A percentile compares a stretch with the other conserved stretches of the same genome.
These are phyloP conservation scores for Dicrostonyx torquatus DNA, from an alignment of 2,797 vertebrate genomes.

Conservation along the genomic window DNA sequence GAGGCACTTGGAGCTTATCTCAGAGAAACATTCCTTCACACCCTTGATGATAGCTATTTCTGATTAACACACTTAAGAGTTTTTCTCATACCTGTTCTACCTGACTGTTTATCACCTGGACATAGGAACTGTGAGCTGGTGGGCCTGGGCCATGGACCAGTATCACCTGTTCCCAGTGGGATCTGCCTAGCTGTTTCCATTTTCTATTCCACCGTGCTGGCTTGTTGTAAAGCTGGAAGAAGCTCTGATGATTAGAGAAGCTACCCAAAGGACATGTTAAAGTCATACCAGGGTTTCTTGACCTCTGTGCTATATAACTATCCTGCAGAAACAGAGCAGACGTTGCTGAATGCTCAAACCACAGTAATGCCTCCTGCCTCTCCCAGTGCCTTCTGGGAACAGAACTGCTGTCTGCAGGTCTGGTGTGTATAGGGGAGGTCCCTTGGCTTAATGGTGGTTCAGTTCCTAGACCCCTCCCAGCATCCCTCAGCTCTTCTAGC, in stretches of 20 bases:
- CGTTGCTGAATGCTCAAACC: neutral
- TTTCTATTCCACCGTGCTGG: neutral
- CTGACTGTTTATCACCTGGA: neutral
- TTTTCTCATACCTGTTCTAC: neutral
- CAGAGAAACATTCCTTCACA: neutral
- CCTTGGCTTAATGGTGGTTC: constrained; percentile 1
- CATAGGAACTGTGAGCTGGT: neutral
- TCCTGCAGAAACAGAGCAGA: constrained; percentile 46
- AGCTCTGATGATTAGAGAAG: neutral
- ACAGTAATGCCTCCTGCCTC: neutral
- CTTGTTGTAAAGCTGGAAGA: neutral
- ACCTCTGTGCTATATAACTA: neutral
- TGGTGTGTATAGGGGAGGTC: neutral
- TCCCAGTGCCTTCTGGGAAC: constrained; percentile 10
- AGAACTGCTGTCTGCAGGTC: constrained; percentile 1
- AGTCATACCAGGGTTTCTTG: neutral
- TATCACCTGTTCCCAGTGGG: neutral
- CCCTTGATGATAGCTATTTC: neutral
- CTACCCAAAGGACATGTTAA: neutral
- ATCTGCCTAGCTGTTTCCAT: neutral
- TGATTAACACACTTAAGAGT: neutral
- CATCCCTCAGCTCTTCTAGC: constrained; percentile 69
- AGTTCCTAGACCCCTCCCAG: constrained; percentile 59
- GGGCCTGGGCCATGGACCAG: accelerated
- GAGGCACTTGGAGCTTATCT: neutral